Conservation (phyloP, 1,140 invertebrate species). For the Brachionus sp. region DNA sequence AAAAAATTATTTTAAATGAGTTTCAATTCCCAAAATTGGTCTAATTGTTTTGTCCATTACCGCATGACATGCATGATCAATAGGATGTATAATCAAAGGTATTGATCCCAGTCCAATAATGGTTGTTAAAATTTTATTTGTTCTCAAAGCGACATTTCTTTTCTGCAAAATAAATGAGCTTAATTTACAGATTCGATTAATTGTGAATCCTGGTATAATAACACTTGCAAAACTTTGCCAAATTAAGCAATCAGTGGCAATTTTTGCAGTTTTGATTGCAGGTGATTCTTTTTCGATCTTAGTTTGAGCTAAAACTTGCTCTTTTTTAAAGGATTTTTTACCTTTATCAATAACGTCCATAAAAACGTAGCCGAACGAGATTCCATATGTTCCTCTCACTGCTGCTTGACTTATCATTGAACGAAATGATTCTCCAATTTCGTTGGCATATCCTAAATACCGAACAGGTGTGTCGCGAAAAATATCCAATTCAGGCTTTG, state of each 20-base stretch:
- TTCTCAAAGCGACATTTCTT: constrained; percentile 60
- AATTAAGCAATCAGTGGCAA: constrained; percentile 70
- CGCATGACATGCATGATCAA: constrained; percentile 74
- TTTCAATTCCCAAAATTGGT: constrained; percentile 6
- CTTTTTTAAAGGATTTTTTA: constrained; percentile 61
- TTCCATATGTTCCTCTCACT: constrained; percentile 73
- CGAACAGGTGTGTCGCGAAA: constrained; percentile 28
- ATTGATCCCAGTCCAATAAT: constrained; percentile 75
- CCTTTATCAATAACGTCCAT: constrained; percentile 81
- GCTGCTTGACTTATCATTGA: constrained; percentile 69
- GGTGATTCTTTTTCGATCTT: not conserved
- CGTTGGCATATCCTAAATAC: constrained; percentile 73
- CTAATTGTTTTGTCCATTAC: constrained; percentile 71
- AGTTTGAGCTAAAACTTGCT: not conserved
- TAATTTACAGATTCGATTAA: constrained; percentile 76
- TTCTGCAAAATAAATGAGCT: constrained; percentile 64
- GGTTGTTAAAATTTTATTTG: constrained; percentile 68
- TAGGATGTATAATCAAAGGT: constrained; percentile 86
- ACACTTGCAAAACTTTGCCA: constrained; percentile 93
- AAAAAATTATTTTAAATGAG: not conserved
- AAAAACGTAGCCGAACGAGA: constrained; percentile 78
- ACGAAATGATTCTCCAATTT: constrained; percentile 88
- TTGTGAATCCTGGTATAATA: constrained; percentile 81
- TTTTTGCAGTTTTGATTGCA: constrained; percentile 1
- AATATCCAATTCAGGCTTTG: not conserved